Percentiles rank a stretch among this genome's conserved stretches.
Conservation (phyloP, 2,113 vertebrate species). For the Brachyhypopomus occidentalis region DNA sequence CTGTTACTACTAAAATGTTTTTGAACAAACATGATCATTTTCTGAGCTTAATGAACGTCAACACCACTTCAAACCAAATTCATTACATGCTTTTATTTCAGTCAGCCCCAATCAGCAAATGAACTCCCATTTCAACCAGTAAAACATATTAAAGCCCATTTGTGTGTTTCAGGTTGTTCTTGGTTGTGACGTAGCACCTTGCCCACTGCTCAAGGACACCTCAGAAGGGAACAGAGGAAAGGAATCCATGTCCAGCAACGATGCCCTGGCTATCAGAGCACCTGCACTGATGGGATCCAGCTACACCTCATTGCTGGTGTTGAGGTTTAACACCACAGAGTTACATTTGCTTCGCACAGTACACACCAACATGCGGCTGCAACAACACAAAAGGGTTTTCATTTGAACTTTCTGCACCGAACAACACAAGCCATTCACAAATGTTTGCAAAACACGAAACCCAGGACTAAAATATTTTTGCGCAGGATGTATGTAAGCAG, state of each 20-base stretch:
- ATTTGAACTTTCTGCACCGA: neutral
- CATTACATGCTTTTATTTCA: neutral
- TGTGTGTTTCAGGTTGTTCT: conserved; percentile 11
- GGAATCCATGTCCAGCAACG: neutral
- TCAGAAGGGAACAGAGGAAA: neutral
- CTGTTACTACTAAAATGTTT: neutral
- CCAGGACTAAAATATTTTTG: neutral
- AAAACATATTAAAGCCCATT: neutral
- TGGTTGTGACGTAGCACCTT: neutral
- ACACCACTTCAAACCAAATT: neutral
- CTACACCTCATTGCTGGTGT: neutral
- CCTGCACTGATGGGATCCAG: neutral
- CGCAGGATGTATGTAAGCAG: neutral
- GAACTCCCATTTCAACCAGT: neutral
- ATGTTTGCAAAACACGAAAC: neutral
- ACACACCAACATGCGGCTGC: neutral
- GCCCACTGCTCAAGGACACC: neutral
- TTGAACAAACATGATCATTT: neutral
- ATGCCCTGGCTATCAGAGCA: neutral
- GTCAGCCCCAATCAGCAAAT: neutral
- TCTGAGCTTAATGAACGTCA: neutral
- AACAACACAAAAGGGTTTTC: neutral
- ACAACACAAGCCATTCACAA: neutral
- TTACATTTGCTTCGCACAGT: neutral
- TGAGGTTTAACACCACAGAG: neutral